Base-by-base conservation (phyloP, 2,113 vertebrate species). In the Balaenoptera acutorostrata region DNA sequence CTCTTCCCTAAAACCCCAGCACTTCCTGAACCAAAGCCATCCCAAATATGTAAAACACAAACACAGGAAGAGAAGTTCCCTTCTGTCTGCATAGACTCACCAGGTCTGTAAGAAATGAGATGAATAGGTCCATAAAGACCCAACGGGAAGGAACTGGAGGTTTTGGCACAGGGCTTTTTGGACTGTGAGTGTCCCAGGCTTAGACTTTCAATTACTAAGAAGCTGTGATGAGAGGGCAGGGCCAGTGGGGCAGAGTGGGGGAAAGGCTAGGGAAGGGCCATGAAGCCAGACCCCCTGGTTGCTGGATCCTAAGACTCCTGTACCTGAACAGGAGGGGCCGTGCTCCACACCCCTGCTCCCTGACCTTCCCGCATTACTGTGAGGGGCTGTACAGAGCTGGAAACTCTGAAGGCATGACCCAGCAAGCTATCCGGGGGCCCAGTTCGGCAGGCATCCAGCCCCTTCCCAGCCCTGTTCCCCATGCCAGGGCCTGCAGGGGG, bases 401-500 rank as follows among this genome's bases (percentile, higher is more conserved):
- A 49, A 71, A 90, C 88, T 89, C 84, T 55, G 31, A 82, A 89
- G 36, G n/a, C 29, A 31, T 0, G 18, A 14, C 27, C 82, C 66
- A 55, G 27, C 33, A 44, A 80, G 63, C 1, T 33, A 18, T 29
- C 18, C 13, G 25, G 39, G 31, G 77, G 46, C 23, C n/a, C 27
- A 52, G 86, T 25, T 81, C 5, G 4, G 88, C 68, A 83, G 20
- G 59, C 17, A 5, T 8, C 71, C 61, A 78, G 33, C n/a, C 61
- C 72, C 66, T 68, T 69, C 83, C 66, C 46, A 6, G 80, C 59
- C 57, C 61, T 29, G 33, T 33, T 29, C 64, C 69, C 91, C 17
- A 31, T 8, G 69, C 84, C 61, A 68, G 94, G 89, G 66, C 77
- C 97, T 92, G 72, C 52, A 93, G 78, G 55, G 90, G 72, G 63